phyloP scores from a whole-genome alignment of 1,140 invertebrate genomes.

The Drosophila melanogaster region Release_6_plus_ISO1_MT NT_033777.3:24019501-24020000 shows the following conservation, averaged over 20 bases:
- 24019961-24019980: constrained; percentile 1
- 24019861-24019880: constrained; percentile 15
- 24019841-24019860: too few species aligned
- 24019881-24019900: neutral
- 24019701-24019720: neutral
- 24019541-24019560: neutral
- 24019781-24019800: too few species aligned
- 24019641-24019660: constrained; percentile 16
- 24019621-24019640: constrained; percentile 35
- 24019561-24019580: constrained; percentile 2
- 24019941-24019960: constrained; percentile 18
- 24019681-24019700: constrained; percentile 1
- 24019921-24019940: constrained; percentile 6
- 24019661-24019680: neutral
- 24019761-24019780: too few species aligned
- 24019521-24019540: neutral
- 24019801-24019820: too few species aligned
- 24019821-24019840: neutral
- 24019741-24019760: too few species aligned
- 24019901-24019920: constrained; percentile 1
- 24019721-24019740: neutral
- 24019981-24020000: constrained; percentile 16
- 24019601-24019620: constrained; percentile 11
- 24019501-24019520: constrained; percentile 54
- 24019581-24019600: neutral